Evolutionary conservation across 1,140 invertebrate genomes (phyloP).

Genomic region (Brachionus paranguensis): DNA sequence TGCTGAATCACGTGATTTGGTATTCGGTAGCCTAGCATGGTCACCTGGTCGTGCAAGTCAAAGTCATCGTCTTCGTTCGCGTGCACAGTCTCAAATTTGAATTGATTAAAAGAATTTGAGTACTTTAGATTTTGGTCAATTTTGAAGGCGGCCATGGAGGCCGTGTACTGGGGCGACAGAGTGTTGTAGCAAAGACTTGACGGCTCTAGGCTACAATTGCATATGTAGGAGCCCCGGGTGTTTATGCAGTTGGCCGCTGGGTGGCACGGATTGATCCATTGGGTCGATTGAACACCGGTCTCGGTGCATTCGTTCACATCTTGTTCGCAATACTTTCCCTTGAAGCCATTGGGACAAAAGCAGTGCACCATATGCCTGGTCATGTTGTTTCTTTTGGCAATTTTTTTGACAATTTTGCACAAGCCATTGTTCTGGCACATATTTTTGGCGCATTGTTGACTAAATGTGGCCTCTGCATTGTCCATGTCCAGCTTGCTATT

Average conservation of each 20-base stretch:
- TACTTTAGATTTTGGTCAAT: neutral
- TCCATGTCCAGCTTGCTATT: neutral
- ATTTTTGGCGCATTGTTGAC: neutral
- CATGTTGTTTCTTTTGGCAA: neutral
- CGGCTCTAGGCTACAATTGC: slow-evolving; percentile 19
- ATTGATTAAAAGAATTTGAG: neutral
- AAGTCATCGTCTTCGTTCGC: neutral
- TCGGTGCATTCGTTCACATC: slow-evolving; percentile 34
- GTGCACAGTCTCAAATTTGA: neutral
- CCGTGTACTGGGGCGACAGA: neutral
- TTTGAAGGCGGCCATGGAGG: neutral
- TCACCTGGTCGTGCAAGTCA: neutral
- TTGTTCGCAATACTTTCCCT: slow-evolving; percentile 28
- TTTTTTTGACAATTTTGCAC: neutral
- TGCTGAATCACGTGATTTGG: slow-evolving; percentile 38
- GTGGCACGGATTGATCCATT: slow-evolving; percentile 27
- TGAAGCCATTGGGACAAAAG: slow-evolving; percentile 36
- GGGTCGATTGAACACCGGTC: neutral
- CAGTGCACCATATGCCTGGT: neutral
- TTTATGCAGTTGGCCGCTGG: slow-evolving; percentile 5
- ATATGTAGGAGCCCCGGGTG: slow-evolving; percentile 20
- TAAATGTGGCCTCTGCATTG: neutral
- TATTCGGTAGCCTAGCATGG: slow-evolving; percentile 4
- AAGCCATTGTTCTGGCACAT: slow-evolving; percentile 19
- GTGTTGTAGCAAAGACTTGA: slow-evolving; percentile 22